Base-by-base conservation (phyloP, 2,888 invertebrate species). In the Drosophila limbata region DNA sequence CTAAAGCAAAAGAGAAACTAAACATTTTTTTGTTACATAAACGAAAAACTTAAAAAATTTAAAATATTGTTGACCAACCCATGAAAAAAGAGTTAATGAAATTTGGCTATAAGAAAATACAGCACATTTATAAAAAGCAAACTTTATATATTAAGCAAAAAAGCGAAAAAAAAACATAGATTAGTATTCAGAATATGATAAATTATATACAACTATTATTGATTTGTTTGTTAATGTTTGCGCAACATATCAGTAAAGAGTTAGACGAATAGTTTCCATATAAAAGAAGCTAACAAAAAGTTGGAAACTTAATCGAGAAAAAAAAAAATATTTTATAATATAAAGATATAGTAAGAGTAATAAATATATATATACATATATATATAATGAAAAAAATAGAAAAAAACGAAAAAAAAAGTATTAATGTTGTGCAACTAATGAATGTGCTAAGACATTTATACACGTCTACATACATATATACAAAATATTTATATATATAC, bases 141-240 rank as follows among this genome's bases (percentile, higher is more conserved):
- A 77, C 69, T 81, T 84, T 83, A 78, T 74, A 76, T 75, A 72
- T 69, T 69, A 66, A 63, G 55, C 5, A 42, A 51, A 61, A 66
- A 56, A 62, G 51, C 25, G 2, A 52, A 57, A 68, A 69, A 56
- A 40, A 47, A 50, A 35, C n/a, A 17, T 59, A 25, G 21, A 59
- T 61, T 59, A 62, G 47, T 56, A 61, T 25, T 61, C 50, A 45
- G 62, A 73, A 53, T 56, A 77, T 57, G 39, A 70, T 53, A 70
- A 79, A 68, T 73, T 57, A 73, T 77, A 79, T 76, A 81, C 60
- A 83, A 82, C 87, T 75, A 81, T 84, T 89, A 90, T 90, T 88
- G 87, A 88, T 91, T 92, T 91, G 91, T 91, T 92, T 92, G 92
- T 92, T 92, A 90, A 91, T 91, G 92, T 92, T 92, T 92, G 91